These are phyloP conservation scores for Leptinotarsa haldemani DNA, from an alignment of 2,888 invertebrate species.

Conservation along the genomic window DNA sequence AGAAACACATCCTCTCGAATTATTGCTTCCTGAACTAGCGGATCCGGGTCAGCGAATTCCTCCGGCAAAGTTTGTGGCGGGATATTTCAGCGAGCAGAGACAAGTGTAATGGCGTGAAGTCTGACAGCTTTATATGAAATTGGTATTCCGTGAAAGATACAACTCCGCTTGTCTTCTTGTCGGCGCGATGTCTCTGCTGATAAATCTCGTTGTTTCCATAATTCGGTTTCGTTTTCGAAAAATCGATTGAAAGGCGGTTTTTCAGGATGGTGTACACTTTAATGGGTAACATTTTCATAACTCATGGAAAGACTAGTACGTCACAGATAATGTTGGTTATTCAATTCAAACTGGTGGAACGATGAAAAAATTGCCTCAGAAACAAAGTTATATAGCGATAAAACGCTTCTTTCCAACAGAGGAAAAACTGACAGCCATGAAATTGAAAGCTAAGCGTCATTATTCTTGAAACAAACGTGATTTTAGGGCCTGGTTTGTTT, in stretches of 20 bases:
- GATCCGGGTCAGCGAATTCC: slow-evolving; percentile 31
- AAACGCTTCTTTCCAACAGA: too few relatives aligned
- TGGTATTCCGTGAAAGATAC: slow-evolving; percentile 40
- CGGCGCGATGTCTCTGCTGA: slow-evolving; percentile 9
- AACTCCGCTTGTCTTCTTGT: slow-evolving; percentile 33
- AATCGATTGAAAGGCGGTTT: not conserved
- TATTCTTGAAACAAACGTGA: too few relatives aligned
- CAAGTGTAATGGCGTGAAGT: slow-evolving; percentile 39
- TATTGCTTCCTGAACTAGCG: slow-evolving; percentile 16
- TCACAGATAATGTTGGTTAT: too few relatives aligned
- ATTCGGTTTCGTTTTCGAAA: not conserved
- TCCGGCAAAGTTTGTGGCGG: slow-evolving; percentile 28
- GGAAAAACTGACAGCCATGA: too few relatives aligned
- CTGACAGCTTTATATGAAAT: slow-evolving; percentile 42
- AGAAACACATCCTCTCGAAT: slow-evolving; percentile 4
- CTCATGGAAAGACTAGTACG: too few relatives aligned
- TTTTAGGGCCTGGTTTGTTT: too few relatives aligned
- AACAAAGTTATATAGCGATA: too few relatives aligned
- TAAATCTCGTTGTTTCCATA: not conserved
- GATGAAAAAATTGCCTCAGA: too few relatives aligned
- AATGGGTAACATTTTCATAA: not conserved
- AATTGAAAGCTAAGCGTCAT: too few relatives aligned
- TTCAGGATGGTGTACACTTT: not conserved
- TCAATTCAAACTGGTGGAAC: too few relatives aligned
- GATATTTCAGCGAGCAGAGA: slow-evolving; percentile 34